Evolutionary conservation across 1,140 invertebrate genomes (phyloP), one percentile per base, ranked within the genome.

Genomic region (Spodoptera litura): DNA sequence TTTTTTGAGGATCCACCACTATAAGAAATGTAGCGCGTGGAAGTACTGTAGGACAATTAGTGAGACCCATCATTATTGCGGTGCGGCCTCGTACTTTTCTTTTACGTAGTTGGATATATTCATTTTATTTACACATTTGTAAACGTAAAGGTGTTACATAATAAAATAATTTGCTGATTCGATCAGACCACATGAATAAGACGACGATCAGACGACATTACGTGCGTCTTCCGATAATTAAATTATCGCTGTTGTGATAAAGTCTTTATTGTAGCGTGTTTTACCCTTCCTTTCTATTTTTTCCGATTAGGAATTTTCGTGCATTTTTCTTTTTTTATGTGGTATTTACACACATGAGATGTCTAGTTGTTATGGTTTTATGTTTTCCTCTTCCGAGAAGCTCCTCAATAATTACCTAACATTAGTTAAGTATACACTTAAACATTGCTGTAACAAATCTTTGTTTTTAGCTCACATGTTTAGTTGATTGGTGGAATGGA

Each of bases 191-290:
- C n/a, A 73, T 73, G 44, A 38, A 35, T 44, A 73, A 59, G 55
- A 73, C 56, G 49, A n/a, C n/a, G n/a, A n/a, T n/a, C n/a, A n/a
- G 38, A 64, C 15, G 9, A 53, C 49, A 6, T 53, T 75, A 64
- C 53, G 13, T 58, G 71, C 52, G 64, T 72, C 25, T 31, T 59
- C 53, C 56, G 66, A 77, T 77, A 77, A 77, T 77, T 77, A 25
- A 72, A 81, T 81, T 64, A 76, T 71, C 62, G 59, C 49, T 49
- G n/a, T 53, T 70, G 56, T 73, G 31, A 73, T 59, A 38, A 73
- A 10, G 38, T 25, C 51, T 31, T 52, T 31, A 8, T 31, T 52
- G 38, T 35, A n/a, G 11, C 12, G 10, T 64, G 49, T 66, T 66
- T 49, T 70, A 70, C 20, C 49, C 25, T 70, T 51, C 13, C 49